Base-by-base conservation (phyloP, 64 coral and sea anemone species). In the Catalaphyllia jardinei region DNA sequence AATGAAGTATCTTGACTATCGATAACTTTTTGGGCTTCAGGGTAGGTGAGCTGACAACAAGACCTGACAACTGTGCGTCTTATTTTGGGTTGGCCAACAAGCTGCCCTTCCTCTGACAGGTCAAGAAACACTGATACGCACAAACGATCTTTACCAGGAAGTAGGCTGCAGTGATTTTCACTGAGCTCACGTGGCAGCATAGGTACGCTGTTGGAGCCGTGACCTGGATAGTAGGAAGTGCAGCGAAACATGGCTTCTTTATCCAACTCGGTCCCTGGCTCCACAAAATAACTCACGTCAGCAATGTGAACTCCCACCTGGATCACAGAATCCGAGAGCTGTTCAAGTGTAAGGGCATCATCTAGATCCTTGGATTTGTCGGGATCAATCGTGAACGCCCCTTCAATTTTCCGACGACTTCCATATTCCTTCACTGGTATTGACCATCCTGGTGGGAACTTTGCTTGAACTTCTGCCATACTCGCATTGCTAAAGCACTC, bases 221-320 rank as follows among this genome's bases (percentile, higher is more conserved):
- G 19, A 52, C 60, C 87, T 64, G 87, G 94, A 46, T 96, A 96
- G 38, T 96, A 96, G 2, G 94, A 89, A 0, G 76, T 93, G 62
- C 94, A 81, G 29, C 91, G 83, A 1, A 64, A 86, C 1, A 82
- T 76, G 8, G 94, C 94, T 15, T 96, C 94, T 86, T 74, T 89
- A 69, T 96, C 94, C 31, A 96, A 72, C 52, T 78, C 24, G 24
- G 73, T 90, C 19, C 78, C 92, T 42, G 87, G 87, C 67, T 93
- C 31, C 17, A 93, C 91, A 65, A 90, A 90, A 38, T 79, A 96
- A 77, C 87, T 90, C 4, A 93, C 94, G 78, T 96, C 94, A 0
- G 94, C 83, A 52, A 96, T 96, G 42, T 96, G 94, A 52, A 96
- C 77, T 27, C 94, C 94, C 11, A 96, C 81, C 60, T 86, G 92